Percentiles rank a stretch among this genome's conserved stretches.
These are phyloP conservation scores for Silurus meridionalis DNA, from an alignment of 2,113 vertebrate species.

Conservation along the genomic window DNA sequence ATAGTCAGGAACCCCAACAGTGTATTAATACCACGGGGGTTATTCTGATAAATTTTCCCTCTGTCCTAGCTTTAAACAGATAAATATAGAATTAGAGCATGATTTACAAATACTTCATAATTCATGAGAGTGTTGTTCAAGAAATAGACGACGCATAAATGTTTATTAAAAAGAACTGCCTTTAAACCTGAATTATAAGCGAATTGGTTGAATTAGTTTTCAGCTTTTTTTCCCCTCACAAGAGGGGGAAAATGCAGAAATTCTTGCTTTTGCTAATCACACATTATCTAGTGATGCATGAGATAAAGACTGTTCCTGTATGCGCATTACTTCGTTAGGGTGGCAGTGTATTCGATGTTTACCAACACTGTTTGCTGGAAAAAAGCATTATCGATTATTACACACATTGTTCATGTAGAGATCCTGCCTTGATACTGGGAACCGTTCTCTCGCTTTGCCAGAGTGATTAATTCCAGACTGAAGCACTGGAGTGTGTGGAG, in stretches of 20 bases:
- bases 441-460: background rate
- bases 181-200: background rate
- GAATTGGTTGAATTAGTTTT: background rate
- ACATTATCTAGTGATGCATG: background rate
- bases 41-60: background rate
- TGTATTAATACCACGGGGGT: background rate
- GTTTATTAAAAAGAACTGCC: background rate
- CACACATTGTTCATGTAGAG: slow-evolving; percentile 20
- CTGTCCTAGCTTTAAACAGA: no score
- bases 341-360: background rate
- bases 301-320: background rate
- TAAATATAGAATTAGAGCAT: no score
- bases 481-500: slow-evolving; percentile 11
- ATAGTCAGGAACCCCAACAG: background rate
- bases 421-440: background rate
- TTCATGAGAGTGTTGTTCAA: background rate
- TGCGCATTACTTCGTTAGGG: background rate
- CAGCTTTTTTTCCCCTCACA: background rate
- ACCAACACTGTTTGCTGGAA: background rate
- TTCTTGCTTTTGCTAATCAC: background rate
- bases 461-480: slow-evolving; percentile 21
- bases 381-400: background rate
- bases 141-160: background rate
- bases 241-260: background rate
- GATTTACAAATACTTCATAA: background rate